phyloP scores from a whole-genome alignment of 2,113 vertebrate genomes.

The Epinephelus moara region DNA sequence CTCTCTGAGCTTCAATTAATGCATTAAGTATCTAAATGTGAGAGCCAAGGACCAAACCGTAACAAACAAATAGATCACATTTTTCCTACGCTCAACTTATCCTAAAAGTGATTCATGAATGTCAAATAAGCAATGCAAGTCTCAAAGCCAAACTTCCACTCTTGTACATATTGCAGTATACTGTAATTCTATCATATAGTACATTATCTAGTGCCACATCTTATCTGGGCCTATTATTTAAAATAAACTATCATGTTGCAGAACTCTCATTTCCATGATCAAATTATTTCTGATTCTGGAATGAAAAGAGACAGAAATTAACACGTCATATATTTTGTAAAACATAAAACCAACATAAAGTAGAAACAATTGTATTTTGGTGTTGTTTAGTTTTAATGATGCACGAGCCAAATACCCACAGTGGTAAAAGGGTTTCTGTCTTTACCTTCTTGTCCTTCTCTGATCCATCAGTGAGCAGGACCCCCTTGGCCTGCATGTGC shows the following conservation, averaged over 20 bases:
- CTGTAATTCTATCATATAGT: neutral
- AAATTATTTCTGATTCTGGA: neutral
- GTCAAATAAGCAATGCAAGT: neutral
- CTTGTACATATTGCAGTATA: neutral
- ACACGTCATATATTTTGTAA: neutral
- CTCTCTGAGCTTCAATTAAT: neutral
- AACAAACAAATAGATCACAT: neutral
- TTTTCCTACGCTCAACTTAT: neutral
- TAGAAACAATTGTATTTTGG: neutral
- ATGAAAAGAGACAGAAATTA: neutral
- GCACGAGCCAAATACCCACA: neutral
- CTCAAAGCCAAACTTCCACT: neutral
- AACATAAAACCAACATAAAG: neutral
- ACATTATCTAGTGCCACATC: neutral
- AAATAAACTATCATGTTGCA: neutral
- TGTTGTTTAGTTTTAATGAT: neutral
- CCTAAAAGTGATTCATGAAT: neutral
- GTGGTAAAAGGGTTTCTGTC: neutral
- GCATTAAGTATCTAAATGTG: neutral
- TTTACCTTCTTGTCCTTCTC: conserved; percentile 98
- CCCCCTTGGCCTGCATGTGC: conserved; percentile 98
- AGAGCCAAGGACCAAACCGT: neutral
- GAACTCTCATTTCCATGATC: neutral
- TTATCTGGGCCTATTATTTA: neutral
- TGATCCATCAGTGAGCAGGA: conserved; percentile 94